Evolutionary conservation across 2,888 invertebrate species (phyloP).

Genomic region (Galerucella nymphaeae): DNA sequence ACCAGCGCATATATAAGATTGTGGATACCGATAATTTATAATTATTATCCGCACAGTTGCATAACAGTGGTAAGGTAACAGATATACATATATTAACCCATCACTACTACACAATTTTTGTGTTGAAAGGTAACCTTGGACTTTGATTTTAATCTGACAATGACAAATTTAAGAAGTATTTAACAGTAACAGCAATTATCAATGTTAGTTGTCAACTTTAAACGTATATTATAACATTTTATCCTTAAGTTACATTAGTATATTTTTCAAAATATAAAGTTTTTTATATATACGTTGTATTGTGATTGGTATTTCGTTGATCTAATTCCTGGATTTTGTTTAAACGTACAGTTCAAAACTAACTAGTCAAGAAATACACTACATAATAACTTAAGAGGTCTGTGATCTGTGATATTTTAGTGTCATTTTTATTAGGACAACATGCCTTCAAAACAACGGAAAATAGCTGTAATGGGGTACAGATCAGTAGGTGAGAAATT

Average conservation of each 20-base stretch:
- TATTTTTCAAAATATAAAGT: slow-evolving; percentile 16
- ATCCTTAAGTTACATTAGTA: slow-evolving; percentile 1
- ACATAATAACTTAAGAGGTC: no score
- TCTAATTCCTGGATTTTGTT: slow-evolving; percentile 7
- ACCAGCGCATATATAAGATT: no score
- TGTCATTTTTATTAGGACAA: slow-evolving; percentile 33
- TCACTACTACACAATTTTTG: no score
- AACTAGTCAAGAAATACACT: slow-evolving; percentile 2
- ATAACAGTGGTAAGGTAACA: no score
- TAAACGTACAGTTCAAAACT: not conserved
- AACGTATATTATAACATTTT: slow-evolving; percentile 15
- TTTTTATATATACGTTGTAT: slow-evolving; percentile 11
- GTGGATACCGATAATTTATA: no score
- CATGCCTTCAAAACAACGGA: slow-evolving; percentile 65
- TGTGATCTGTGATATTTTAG: slow-evolving; percentile 23
- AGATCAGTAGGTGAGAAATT: slow-evolving; percentile 63
- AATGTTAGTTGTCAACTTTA: slow-evolving; percentile 5
- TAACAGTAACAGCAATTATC: slow-evolving; percentile 1
- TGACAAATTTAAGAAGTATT: slow-evolving; percentile 11
- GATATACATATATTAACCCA: no score
- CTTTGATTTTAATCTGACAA: slow-evolving; percentile 16
- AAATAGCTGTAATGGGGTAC: slow-evolving; percentile 66
- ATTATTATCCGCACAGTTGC: no score
- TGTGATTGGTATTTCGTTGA: slow-evolving; percentile 18
- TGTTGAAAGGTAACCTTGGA: slow-evolving; percentile 21